Percentiles rank a stretch among this genome's conserved stretches.
These are phyloP conservation scores for Cylindroiulus punctatus DNA, from an alignment of 2,888 invertebrate species.

Conservation along the genomic window DNA sequence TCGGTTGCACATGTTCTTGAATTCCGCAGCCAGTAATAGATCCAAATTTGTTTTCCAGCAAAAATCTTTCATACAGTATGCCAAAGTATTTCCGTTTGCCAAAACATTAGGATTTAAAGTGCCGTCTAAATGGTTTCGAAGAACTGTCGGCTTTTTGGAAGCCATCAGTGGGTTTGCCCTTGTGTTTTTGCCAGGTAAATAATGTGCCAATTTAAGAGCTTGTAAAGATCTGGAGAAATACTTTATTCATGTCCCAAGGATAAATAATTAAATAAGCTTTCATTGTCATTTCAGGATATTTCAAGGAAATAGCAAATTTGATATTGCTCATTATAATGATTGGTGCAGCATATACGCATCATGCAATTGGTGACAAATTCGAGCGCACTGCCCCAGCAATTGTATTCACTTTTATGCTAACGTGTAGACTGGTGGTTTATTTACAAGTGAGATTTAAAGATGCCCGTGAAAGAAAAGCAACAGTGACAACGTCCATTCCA, in stretches of 20 bases:
- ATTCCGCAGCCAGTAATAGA: neutral
- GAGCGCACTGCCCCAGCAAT: constrained; percentile 89
- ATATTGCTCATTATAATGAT: constrained; percentile 84
- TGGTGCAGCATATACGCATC: constrained; percentile 91
- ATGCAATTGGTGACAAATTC: constrained; percentile 91
- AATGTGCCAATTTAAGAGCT: neutral
- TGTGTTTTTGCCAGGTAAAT: constrained; percentile 68
- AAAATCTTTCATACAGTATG: constrained; percentile 93
- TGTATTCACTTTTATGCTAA: constrained; percentile 90
- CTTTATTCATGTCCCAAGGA: neutral
- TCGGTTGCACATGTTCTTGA: neutral
- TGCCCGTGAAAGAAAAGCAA: constrained; percentile 40
- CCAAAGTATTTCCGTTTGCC: constrained; percentile 90
- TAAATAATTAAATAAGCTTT: neutral
- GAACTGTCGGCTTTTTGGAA: constrained; percentile 84
- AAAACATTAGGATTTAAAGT: constrained; percentile 84
- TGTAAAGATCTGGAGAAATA: neutral
- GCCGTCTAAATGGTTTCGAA: constrained; percentile 91
- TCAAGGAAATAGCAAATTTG: constrained; percentile 90
- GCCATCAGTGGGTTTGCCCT: constrained; percentile 84
- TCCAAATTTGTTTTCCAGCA: constrained; percentile 74
- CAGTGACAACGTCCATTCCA: neutral
- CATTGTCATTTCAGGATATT: constrained; percentile 75
- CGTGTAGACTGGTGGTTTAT: constrained; percentile 86
- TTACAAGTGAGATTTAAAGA: constrained; percentile 71